A percentile compares a stretch with the other conserved stretches of the same genome.
Evolutionary conservation across 2,113 vertebrate species (phyloP).

Genomic region (Papio anubis): DNA sequence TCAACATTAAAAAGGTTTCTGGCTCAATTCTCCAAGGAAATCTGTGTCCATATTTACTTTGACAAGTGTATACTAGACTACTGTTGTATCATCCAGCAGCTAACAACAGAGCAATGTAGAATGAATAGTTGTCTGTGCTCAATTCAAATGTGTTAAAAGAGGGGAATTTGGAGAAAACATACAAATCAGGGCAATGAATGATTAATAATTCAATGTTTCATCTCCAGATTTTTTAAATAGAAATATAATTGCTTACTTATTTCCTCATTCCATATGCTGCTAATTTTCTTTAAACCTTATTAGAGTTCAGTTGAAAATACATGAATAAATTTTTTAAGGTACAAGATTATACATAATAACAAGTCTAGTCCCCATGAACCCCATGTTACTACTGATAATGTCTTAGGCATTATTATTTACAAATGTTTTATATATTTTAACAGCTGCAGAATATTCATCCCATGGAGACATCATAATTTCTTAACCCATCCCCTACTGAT

Average conservation of each 20-base stretch:
- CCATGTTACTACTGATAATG: not conserved
- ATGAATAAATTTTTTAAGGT: not conserved
- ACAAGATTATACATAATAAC: not conserved
- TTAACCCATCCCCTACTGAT: not conserved
- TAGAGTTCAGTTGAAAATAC: slow-evolving; percentile 18
- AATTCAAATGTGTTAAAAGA: slow-evolving; percentile 4
- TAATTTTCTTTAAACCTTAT: slow-evolving; percentile 1
- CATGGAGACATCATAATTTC: not conserved
- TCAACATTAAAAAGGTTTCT: not conserved
- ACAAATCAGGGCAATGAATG: not conserved
- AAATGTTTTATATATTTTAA: not conserved
- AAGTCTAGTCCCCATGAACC: not conserved
- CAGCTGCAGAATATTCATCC: not conserved
- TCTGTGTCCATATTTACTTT: not conserved
- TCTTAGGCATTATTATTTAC: not conserved
- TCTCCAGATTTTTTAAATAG: not conserved
- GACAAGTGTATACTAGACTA: not conserved
- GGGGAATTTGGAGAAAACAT: not conserved
- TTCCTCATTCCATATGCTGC: not conserved
- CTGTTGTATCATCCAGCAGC: not conserved
- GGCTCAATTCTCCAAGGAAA: not conserved
- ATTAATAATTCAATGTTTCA: slow-evolving; percentile 23
- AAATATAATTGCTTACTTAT: slow-evolving; percentile 30
- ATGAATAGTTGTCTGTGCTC: not conserved
- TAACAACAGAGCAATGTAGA: not conserved